Base-by-base conservation (phyloP, 1,140 invertebrate genomes). In the Bombus cullumanus region DNA sequence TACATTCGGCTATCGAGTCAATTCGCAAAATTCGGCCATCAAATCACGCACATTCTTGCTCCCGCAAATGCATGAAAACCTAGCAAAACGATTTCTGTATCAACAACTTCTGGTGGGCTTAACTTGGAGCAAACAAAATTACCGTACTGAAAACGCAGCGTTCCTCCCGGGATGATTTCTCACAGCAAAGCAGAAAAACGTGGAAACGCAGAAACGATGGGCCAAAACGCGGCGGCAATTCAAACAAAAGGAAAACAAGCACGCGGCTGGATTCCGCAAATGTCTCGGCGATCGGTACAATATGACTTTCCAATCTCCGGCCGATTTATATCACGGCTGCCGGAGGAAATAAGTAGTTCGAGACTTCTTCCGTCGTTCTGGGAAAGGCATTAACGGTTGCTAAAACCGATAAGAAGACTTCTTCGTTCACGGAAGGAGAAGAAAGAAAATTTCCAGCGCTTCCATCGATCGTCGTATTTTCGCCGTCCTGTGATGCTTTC, bases 391-490 rank as follows among this genome's bases (percentile, higher is more conserved):
- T 89, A 88, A 87, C 88, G 86, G 85, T 75, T 72, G 73, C 80
- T 91, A 91, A 90, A 53, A 89, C 62, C 85, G 89, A 91, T 90
- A 91, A 91, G 86, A 87, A 72, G 84, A 80, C 83, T 90, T 90
- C 87, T 15, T 25, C 34, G 34, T n/a, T 15, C 81, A 34, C 73
- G 84, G 62, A 13, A 73, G 62, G 81, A 68, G 81, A 62, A n/a
- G 28, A 62, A 62, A 88, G 79, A 78, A 88, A 88, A 85, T 85
- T 86, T 81, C 66, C 31, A 53, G 5, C 31, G 62, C 41, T 85
- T 74, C 41, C n/a, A 25, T 28, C 31, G 68, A 43, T 78, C 79
- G 37, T 74, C 62, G 59, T 66, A 68, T 78, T 86, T 34, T 31
- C n/a, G n/a, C 8, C 64, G 6, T 6, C 18, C 59, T 15, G 4